These are phyloP conservation scores for Herpetotheres cachinnans DNA, from an alignment of 2,113 vertebrate species.

Conservation along the genomic window DNA sequence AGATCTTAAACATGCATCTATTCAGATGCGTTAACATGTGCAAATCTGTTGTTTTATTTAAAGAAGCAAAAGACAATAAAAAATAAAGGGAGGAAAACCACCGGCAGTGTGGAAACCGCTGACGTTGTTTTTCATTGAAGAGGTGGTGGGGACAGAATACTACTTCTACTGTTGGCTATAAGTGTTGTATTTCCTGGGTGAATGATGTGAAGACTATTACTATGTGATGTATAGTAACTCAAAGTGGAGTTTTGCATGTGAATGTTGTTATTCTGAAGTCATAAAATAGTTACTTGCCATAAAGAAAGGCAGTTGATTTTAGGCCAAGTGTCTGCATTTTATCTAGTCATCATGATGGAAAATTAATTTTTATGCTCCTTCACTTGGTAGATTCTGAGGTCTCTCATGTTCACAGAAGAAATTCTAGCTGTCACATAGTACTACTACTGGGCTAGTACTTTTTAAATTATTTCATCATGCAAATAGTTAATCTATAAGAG, in stretches of 20 bases:
- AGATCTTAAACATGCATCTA: constrained; percentile 26
- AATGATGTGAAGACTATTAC: not conserved
- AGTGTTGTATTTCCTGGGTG: not conserved
- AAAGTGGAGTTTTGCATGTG: not conserved
- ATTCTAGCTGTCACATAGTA: not conserved
- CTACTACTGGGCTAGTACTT: not conserved
- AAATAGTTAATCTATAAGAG: not conserved
- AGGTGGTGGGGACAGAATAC: not conserved
- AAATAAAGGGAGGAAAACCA: not conserved
- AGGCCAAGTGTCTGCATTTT: not conserved
- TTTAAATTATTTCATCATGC: not conserved
- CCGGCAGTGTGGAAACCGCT: not conserved
- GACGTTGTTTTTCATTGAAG: not conserved
- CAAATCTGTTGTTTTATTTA: constrained; percentile 28
- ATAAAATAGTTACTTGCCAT: not conserved
- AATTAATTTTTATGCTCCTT: not conserved
- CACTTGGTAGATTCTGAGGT: not conserved
- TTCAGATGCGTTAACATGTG: constrained; percentile 1
- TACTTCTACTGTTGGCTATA: not conserved
- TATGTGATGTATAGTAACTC: not conserved
- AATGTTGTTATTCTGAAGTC: not conserved
- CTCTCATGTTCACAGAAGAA: not conserved
- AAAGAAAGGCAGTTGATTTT: not conserved
- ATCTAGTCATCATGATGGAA: not conserved
- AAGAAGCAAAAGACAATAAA: not conserved